Evolutionary conservation across 1,140 invertebrate genomes (phyloP).

Genomic region (Piezodorus guildinii): DNA sequence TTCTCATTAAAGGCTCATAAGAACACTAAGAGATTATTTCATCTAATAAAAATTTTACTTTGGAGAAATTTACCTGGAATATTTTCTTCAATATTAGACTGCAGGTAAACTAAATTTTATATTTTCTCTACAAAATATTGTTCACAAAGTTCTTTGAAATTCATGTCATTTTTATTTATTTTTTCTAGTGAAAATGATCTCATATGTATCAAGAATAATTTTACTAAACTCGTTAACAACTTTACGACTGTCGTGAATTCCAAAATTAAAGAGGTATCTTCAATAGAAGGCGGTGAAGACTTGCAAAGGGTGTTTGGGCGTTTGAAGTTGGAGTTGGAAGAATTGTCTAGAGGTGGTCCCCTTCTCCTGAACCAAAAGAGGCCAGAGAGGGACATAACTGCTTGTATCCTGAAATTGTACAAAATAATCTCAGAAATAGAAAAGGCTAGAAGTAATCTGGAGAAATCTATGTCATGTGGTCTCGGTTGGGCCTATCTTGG

Average conservation of each 20-base stretch:
- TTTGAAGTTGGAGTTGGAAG: no score
- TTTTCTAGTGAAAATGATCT: conserved; percentile 29
- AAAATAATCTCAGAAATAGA: background rate
- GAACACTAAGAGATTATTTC: conserved; percentile 33
- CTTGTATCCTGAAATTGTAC: conserved; percentile 1
- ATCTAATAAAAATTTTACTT: conserved; percentile 35
- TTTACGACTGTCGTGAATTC: background rate
- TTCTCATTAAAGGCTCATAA: conserved; percentile 34
- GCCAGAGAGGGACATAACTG: background rate
- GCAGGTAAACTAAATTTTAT: background rate
- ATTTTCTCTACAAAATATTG: conserved; percentile 16
- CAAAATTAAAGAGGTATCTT: background rate
- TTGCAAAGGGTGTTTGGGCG: no score
- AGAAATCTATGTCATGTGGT: conserved; percentile 23
- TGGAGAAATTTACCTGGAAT: conserved; percentile 39
- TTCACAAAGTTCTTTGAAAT: conserved; percentile 3
- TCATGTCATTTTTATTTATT: conserved; percentile 1
- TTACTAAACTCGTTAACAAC: conserved; percentile 1
- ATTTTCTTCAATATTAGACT: conserved; percentile 31
- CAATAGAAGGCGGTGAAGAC: no score
- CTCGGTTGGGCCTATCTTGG: conserved; percentile 35
- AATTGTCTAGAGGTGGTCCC: no score
- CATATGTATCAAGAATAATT: conserved; percentile 26
- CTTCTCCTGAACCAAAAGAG: no score
- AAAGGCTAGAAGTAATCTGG: background rate